Conservation (phyloP, 2,113 vertebrate species). For the Coptodon rendalli region DNA sequence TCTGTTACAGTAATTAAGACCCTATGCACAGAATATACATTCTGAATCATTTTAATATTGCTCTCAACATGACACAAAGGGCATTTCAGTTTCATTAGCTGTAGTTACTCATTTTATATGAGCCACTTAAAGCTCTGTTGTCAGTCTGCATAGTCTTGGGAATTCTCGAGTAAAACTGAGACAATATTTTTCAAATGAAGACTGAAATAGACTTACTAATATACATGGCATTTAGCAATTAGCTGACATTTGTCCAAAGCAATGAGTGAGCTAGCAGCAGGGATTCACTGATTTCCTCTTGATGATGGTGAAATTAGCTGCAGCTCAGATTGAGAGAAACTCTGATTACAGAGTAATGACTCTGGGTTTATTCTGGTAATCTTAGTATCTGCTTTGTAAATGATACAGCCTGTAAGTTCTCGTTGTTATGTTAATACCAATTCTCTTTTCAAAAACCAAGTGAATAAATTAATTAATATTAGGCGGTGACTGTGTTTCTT, state of each 20-base stretch:
- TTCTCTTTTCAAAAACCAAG: neutral
- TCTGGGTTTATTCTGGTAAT: neutral
- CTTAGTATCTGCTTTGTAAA: neutral
- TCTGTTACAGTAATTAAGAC: neutral
- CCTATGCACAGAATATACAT: neutral
- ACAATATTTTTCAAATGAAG: neutral
- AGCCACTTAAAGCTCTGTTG: neutral
- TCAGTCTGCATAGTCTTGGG: neutral
- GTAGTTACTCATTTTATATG: neutral
- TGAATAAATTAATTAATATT: neutral
- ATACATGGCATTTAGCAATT: neutral
- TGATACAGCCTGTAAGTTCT: neutral
- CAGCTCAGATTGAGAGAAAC: neutral
- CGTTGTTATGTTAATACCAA: neutral
- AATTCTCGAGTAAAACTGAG: neutral
- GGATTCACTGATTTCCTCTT: neutral
- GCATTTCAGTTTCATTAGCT: neutral
- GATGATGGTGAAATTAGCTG: neutral
- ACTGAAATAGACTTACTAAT: neutral
- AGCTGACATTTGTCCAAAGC: neutral
- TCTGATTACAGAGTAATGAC: neutral
- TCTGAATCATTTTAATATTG: neutral
- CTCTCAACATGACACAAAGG: neutral
- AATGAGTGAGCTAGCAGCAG: neutral
- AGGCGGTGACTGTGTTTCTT: neutral